Base-by-base conservation (phyloP, 2,888 invertebrate species). In the Aricia artaxerxes region DNA sequence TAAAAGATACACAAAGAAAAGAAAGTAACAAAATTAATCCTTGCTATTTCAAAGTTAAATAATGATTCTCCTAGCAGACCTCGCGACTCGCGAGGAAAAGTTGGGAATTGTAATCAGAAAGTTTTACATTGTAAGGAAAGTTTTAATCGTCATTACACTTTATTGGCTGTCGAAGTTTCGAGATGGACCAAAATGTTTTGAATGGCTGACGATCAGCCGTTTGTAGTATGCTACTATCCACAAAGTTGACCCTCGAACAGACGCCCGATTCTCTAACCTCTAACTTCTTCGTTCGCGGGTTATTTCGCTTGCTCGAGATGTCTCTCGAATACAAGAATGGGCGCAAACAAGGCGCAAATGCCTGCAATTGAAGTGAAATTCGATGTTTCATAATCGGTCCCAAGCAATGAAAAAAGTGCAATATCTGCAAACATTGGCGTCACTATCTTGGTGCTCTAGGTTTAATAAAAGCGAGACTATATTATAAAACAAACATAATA, bases 91-190 rank as follows among this genome's bases (percentile, higher is more conserved):
- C 69, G 38, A 13, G 6, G 64, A 9, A 80, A 82, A 82, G 79
- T 81, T 83, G 78, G 57, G 61, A 81, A 80, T 81, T 82, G 82
- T 82, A 83, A 82, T 84, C 83, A 83, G 81, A 80, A 84, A 84
- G 81, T 84, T 84, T 83, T 79, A 79, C 78, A 82, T 82, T 84
- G 82, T 83, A 77, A 53, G 35, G 4, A 57, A 76, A 76, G 53
- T 35, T 76, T 76, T 53, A 57, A 53, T 31, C 53, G 57, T 57
- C 76, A 76, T 76, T 57, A 76, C 53, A 35, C 31, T 57, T 35
- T 57, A 35, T 76, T 76, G 16, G 57, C 76, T 11, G 57, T 31
- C 57, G 13, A 44, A 49, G 7, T 73, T 38, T 16, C n/a, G 40
- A 24, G 31, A 24, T 64, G 24, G 64, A 69, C 38, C 2, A 11